Percentiles rank a stretch among this genome's conserved stretches.
phyloP scores from a whole-genome alignment of 1,140 invertebrate species.

The Rhopalosiphum padi region DNA sequence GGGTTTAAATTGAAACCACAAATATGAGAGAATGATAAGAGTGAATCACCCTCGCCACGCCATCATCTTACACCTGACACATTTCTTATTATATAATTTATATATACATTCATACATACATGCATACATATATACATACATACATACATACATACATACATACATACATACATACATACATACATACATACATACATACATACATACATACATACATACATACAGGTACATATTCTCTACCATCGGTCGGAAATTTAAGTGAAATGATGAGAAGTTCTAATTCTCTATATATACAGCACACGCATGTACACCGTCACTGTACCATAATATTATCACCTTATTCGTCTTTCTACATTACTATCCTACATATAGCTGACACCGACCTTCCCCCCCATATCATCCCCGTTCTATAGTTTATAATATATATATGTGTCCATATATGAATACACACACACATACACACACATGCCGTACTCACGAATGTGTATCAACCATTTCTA shows the following conservation, averaged over 20 bases:
- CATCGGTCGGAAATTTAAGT: conserved; percentile 26
- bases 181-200: too few relatives aligned
- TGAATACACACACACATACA: neutral
- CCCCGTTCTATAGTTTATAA: neutral
- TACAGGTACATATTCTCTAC: neutral
- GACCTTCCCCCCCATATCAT: too few relatives aligned
- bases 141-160: too few relatives aligned
- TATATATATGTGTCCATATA: neutral
- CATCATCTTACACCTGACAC: neutral
- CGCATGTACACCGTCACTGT: neutral
- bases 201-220: too few relatives aligned
- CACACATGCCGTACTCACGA: neutral
- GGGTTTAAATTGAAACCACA: conserved; percentile 15
- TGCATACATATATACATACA: too few relatives aligned
- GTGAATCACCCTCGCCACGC: neutral
- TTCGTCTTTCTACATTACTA: neutral
- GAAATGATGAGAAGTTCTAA: neutral
- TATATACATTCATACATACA: too few relatives aligned
- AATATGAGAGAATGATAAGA: neutral
- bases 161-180: too few relatives aligned
- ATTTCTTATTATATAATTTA: too few relatives aligned
- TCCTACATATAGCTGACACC: neutral
- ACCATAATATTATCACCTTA: conserved; percentile 4
- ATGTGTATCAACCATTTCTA: neutral
- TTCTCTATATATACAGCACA: neutral